Base-by-base conservation (phyloP, 2,113 vertebrate genomes). In the Oreochromis niloticus region DNA sequence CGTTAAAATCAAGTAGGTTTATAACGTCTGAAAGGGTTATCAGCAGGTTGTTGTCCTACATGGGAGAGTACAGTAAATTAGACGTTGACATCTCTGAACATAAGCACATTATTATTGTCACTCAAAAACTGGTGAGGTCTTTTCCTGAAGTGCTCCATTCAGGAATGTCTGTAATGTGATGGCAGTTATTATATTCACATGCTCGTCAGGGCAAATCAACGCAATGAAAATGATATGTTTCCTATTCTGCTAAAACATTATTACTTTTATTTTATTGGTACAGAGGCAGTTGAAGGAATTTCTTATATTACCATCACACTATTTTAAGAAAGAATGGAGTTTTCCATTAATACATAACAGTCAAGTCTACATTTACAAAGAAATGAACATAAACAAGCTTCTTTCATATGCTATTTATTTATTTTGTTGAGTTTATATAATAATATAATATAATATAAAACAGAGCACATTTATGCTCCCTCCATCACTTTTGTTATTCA, bases 1-100 rank as follows among this genome's bases (percentile, higher is more conserved):
- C 0, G 1, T 61, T 61, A 61, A 32, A 61, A 24, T 55, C 54
- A 59, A 59, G 14, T 59, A 59, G 0, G 14, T 32, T 59, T 32
- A 59, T 2, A 59, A 59, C 0, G 0, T 32, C 14, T 59, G 57
- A 59, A 59, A 59, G 14, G 57, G 0, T 61, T 59, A 32, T 59
- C 56, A 32, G 2, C 6, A 46, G 13, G 13, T 46, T 46, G 1
- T 46, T 32, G 14, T 61, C 0, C 0, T 61, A 61, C 57, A 61
- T 17, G 5, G 3, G 30, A 4, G 14, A 61, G 30, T 61, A 32
- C 57, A 32, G 14, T 61, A 32, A 32, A 32, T 32, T 61, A 61
- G 27, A 61, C 56, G 3, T 59, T 0, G 56, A 59, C 13, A 59
- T 30, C 56, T 59, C 27, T 16, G 0, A 59, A 17, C 0, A 59